Evolutionary conservation across 2,888 invertebrate genomes (phyloP).

Genomic region (Xestia xanthographa): DNA sequence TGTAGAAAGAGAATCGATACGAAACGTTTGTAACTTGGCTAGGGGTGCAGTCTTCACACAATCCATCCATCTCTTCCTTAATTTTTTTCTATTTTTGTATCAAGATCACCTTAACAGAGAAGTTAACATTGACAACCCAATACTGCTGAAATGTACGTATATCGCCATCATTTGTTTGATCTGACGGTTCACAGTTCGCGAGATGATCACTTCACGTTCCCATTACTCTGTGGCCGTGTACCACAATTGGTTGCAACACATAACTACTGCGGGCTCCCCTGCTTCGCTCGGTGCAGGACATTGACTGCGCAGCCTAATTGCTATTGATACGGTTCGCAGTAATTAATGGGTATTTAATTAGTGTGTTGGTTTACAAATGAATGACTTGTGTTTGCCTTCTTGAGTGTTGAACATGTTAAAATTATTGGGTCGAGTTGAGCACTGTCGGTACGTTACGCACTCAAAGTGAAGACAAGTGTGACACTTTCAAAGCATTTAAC

Average conservation of each 20-base stretch:
- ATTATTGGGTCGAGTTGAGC: neutral
- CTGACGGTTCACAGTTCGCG: neutral
- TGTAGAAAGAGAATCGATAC: no score
- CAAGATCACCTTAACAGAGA: neutral
- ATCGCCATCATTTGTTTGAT: neutral
- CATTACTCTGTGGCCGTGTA: slow-evolving; percentile 15
- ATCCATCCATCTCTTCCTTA: neutral
- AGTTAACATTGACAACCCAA: neutral
- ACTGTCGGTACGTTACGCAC: neutral
- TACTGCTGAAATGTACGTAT: neutral
- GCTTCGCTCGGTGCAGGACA: slow-evolving; percentile 14
- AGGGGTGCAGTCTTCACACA: no score
- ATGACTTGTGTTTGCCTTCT: neutral
- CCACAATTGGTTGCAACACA: slow-evolving; percentile 37
- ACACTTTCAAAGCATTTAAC: neutral
- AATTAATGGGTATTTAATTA: slow-evolving; percentile 5
- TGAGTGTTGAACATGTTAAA: neutral
- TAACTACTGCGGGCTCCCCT: slow-evolving; percentile 18
- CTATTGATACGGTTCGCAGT: slow-evolving; percentile 19
- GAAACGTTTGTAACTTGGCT: no score
- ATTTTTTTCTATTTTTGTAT: neutral
- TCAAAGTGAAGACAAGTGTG: neutral
- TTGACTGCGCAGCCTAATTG: slow-evolving; percentile 25
- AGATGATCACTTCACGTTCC: neutral
- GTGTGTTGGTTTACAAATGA: neutral